A percentile compares a stretch with the other conserved stretches of the same genome.
phyloP scores from a whole-genome alignment of 92 coral and sea anemone genomes.

The Chrysogorgia sp. region DNA sequence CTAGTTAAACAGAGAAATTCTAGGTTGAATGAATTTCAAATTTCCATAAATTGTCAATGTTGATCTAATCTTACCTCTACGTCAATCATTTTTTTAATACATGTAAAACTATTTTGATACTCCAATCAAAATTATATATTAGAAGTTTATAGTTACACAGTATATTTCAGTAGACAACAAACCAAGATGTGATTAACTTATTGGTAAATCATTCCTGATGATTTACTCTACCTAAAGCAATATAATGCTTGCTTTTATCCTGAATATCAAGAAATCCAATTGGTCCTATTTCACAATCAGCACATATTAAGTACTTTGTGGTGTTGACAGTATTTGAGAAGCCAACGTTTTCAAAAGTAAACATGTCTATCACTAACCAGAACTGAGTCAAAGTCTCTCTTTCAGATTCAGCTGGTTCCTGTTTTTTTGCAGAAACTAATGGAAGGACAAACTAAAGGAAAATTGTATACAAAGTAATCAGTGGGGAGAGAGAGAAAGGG shows the following conservation, averaged over 20 bases:
- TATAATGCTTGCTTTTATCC: conserved; percentile 73
- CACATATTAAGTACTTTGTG: conserved; percentile 90
- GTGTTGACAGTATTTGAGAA: conserved; percentile 89
- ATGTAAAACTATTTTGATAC: too few species aligned
- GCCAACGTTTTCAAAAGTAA: conserved; percentile 97
- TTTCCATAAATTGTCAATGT: too few species aligned
- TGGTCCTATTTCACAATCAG: conserved; percentile 97
- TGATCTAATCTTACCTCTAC: too few species aligned
- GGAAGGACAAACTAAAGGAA: conserved; percentile 24
- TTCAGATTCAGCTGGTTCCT: conserved; percentile 51
- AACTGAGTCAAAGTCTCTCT: conserved; percentile 72
- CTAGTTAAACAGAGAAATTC: too few species aligned
- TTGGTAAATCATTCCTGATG: conserved; percentile 18
- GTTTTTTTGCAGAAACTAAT: conserved; percentile 28
- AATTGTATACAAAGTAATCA: background rate
- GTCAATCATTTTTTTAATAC: too few species aligned
- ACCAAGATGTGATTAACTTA: background rate
- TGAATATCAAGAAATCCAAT: conserved; percentile 89
- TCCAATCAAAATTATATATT: too few species aligned
- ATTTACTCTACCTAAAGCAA: conserved; percentile 84
- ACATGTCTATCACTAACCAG: conserved; percentile 92
- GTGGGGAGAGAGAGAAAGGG: too few species aligned
- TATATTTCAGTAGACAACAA: too few species aligned
- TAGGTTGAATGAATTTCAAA: too few species aligned
- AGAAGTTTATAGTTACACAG: too few species aligned